Base-by-base conservation (phyloP, 2,797 vertebrate species). In the Platyrinchus mystaceus region DNA sequence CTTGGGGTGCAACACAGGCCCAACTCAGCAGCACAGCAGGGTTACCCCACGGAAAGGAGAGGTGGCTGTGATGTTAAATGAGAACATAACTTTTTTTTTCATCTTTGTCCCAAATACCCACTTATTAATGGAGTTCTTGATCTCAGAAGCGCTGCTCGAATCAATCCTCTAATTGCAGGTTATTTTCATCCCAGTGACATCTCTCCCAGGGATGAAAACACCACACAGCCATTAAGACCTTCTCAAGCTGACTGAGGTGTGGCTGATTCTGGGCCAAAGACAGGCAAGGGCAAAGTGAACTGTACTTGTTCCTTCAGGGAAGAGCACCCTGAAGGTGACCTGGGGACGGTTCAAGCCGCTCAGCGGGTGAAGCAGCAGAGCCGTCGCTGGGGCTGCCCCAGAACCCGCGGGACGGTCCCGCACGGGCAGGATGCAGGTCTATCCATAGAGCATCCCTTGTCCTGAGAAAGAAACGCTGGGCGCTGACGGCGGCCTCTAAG, bases 191-290 rank as follows among this genome's bases (percentile, higher is more conserved):
- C 18, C 12, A 1, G 53, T 14, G 15, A 34, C 69, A 64, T 32
- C 58, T 56, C 87, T 78, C 87, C 18, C 0, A 1, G 60, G 70
- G 21, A 26, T 36, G 50, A 37, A 60, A 43, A 56, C 64, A 55
- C 5, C 20, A 22, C 2, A 0, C 32, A n/a, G 37, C 0, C 0
- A 7, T 55, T 55, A 5, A 30, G 41, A n/a, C 16, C 28, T 64
- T 49, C 37, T 60, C 44, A 9, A 49, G 62, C 21, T 1, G 15
- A 0, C 3, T 19, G 17, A 89, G 26, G 34, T 27, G 18, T 0
- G 0, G 22, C 23, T 16, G 2, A 7, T 11, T 23, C 2, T 2
- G 36, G 46, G 78, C 11, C 63, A 90, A 93, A 73, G 83, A 23
- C 84, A 41, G 15, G 36, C 56, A 91, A 89, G 80, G 87, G 16